Evolutionary conservation across 2,797 vertebrate genomes (phyloP), one percentile per base, ranked within the genome.

Genomic region (Artibeus jamaicensis): DNA sequence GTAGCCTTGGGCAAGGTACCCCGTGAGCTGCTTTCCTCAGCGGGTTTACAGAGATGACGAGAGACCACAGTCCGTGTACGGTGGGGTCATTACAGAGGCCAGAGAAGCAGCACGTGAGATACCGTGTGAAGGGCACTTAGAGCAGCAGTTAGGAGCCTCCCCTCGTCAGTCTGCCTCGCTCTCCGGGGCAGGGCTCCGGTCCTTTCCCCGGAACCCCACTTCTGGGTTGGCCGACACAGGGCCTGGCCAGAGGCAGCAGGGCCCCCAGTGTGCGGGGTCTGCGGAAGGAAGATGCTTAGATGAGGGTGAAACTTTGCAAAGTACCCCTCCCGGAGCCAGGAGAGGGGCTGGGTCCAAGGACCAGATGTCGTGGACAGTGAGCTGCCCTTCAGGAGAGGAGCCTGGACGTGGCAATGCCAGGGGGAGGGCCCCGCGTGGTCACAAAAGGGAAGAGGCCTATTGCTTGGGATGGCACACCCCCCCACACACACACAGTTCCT

Each of bases 11-110:
- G 24, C 55, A 48, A 71, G 48, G 93, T 57, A n/a, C 29, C 24
- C 26, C n/a, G 22, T 0, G 46, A 94, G 71, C 42, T 21, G 11
- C 46, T 85, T 76, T 44, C 39, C 65, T 79, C 62, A 8, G 2
- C 29, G 44, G 44, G 53, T 89, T 91, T 34, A 46, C 92, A 73
- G 62, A 74, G 48, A 70, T 39, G 73, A 18, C 37, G 34, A 68
- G 77, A 87, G 93, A 42, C 32, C 44, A 90, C 84, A 65, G 12
- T 22, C 39, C 5, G 55, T 67, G 19, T 14, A 6, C n/a, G 0
- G 5, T 42, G 46, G 68, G 68, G 76, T 91, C 70, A 3, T 79
- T 59, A 19, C 0, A n/a, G 87, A 84, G 81, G 50, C 4, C 50
- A 57, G 71, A 42, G 4, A 42, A 86, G 84, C 86, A 57, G 50